These are phyloP conservation scores for Physeter macrocephalus DNA, from an alignment of 2,113 vertebrate genomes.

Conservation along the genomic window DNA sequence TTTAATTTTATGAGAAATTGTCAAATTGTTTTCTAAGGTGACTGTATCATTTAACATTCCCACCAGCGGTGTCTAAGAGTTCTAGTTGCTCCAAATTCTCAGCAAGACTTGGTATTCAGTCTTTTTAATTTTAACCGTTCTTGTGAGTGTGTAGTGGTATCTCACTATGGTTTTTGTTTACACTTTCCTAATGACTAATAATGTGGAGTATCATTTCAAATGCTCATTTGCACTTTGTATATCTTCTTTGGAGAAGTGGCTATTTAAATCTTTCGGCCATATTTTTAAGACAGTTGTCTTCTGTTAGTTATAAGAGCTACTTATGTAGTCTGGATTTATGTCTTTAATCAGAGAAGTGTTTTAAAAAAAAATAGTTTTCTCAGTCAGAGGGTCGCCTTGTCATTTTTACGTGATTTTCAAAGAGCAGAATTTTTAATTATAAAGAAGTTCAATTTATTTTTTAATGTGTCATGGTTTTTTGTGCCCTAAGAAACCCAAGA, in stretches of 20 bases:
- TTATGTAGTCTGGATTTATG: neutral
- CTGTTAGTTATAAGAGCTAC: neutral
- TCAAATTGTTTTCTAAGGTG: neutral
- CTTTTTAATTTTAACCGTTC: neutral
- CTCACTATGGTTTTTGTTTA: neutral
- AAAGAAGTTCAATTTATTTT: neutral
- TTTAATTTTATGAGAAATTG: neutral
- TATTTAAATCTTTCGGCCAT: neutral
- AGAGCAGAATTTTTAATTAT: neutral
- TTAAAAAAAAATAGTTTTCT: neutral
- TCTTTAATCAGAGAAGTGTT: neutral
- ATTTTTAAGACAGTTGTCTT: neutral
- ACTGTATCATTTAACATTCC: neutral
- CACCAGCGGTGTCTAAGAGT: neutral
- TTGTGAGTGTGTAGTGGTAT: neutral
- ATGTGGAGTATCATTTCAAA: neutral
- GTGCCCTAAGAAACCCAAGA: neutral
- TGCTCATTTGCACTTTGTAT: neutral
- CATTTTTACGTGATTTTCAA: constrained; percentile 16
- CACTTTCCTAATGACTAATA: neutral
- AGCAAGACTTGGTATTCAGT: neutral
- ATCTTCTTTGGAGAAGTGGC: neutral
- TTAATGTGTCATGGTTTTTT: neutral
- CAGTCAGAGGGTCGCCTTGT: neutral
- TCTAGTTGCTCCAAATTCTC: neutral